phyloP scores from a whole-genome alignment of 2,888 invertebrate genomes.

The Hemithea aestivaria region DNA sequence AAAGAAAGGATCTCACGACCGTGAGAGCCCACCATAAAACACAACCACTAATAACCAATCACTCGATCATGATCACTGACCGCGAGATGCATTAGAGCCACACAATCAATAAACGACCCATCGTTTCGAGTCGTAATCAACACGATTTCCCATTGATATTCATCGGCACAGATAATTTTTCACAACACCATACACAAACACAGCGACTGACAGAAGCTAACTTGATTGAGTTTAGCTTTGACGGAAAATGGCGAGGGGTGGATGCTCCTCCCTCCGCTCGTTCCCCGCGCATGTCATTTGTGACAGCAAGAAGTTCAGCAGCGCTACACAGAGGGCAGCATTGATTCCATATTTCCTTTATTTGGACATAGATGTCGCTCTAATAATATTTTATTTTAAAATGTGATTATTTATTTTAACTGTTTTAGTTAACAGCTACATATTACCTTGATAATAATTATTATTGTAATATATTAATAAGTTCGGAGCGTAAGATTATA shows the following conservation, averaged over 20 bases:
- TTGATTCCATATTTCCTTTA: too few relatives aligned
- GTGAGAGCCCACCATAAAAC: constrained; percentile 76
- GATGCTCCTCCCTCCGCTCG: constrained; percentile 43
- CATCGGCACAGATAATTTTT: constrained; percentile 75
- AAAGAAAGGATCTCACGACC: constrained; percentile 75
- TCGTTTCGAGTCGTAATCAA: constrained; percentile 71
- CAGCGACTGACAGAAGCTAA: constrained; percentile 76
- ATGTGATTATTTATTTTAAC: too few relatives aligned
- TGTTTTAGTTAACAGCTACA: too few relatives aligned
- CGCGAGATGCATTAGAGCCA: constrained; percentile 72
- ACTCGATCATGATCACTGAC: constrained; percentile 77
- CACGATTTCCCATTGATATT: constrained; percentile 77
- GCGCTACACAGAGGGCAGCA: constrained; percentile 48
- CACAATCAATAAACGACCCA: constrained; percentile 75
- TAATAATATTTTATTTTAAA: too few relatives aligned
- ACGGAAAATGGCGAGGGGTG: constrained; percentile 74
- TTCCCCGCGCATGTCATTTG: constrained; percentile 53
- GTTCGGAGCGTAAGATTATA: too few relatives aligned
- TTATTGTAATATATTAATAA: too few relatives aligned
- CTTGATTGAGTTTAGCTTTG: constrained; percentile 71
- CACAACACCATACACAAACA: constrained; percentile 78
- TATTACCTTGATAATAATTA: too few relatives aligned
- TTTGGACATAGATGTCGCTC: constrained; percentile 45
- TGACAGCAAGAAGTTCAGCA: constrained; percentile 25
- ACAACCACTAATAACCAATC: constrained; percentile 75